Evolutionary conservation across 2,113 vertebrate species (phyloP).

Genomic region (Guaruba guarouba): DNA sequence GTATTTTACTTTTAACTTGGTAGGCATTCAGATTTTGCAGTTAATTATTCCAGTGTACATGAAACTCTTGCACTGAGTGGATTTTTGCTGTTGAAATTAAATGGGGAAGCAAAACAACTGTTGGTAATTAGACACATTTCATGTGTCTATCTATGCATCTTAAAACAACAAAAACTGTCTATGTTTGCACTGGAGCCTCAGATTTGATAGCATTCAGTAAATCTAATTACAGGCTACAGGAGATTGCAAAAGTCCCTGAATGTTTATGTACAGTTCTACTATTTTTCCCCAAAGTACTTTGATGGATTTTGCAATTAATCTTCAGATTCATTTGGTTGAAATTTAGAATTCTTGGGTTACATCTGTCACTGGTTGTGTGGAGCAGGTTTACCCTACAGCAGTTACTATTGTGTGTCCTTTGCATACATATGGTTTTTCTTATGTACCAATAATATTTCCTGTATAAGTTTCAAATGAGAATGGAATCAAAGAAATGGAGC

Average conservation of each 20-base stretch:
- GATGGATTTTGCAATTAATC: conserved; percentile 60
- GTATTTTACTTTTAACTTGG: not conserved
- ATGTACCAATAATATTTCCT: not conserved
- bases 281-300: not conserved
- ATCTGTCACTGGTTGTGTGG: not conserved
- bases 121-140: conserved; percentile 43
- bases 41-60: conserved; percentile 21
- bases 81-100: conserved; percentile 53
- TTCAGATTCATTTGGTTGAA: conserved; percentile 41
- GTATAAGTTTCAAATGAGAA: conserved; percentile 57
- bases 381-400: not conserved
- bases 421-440: not conserved
- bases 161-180: conserved; percentile 32
- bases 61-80: conserved; percentile 6
- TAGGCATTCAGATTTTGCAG: not conserved
- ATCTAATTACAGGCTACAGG: conserved; percentile 19
- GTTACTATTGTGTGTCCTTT: not conserved
- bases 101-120: conserved; percentile 26
- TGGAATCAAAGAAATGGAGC: conserved; percentile 47
- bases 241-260: not conserved
- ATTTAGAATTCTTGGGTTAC: conserved; percentile 14
- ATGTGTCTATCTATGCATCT: conserved; percentile 33
- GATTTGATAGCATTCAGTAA: not conserved
- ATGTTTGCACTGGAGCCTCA: not conserved
- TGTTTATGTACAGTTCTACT: not conserved